A percentile compares a stretch with the other conserved stretches of the same genome.
Conservation (phyloP, 1,140 invertebrate species). For the Drosophila persimilis region DNA sequence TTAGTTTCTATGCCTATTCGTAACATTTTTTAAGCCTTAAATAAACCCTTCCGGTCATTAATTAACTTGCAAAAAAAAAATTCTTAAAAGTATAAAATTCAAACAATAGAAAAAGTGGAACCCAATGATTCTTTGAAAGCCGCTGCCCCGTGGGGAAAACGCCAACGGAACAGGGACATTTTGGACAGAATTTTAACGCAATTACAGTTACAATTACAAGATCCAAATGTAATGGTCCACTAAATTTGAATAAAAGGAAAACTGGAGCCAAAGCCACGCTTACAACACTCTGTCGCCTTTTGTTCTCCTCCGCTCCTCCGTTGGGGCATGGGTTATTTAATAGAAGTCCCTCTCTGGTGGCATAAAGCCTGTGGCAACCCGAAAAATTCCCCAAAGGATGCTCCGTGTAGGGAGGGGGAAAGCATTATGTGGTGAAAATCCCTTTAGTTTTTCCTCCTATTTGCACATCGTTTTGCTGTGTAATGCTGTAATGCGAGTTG, state of each 20-base stretch:
- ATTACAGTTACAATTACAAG: conserved; percentile 22
- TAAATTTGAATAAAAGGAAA: conserved; percentile 29
- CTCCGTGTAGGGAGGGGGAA: conserved; percentile 25
- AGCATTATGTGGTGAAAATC: conserved; percentile 59
- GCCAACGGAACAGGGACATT: conserved; percentile 11
- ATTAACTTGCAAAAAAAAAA: conserved; percentile 37
- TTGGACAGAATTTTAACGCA: conserved; percentile 6
- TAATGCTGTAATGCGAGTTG: conserved; percentile 75
- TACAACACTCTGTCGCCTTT: conserved; percentile 3
- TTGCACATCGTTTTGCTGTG: conserved; percentile 71
- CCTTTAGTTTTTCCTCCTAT: conserved; percentile 71
- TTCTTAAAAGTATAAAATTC: conserved; percentile 4
- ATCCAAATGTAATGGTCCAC: conserved; percentile 25
- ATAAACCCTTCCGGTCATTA: conserved; percentile 20
- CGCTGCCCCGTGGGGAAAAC: conserved; percentile 1
- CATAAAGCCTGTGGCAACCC: conserved; percentile 27
- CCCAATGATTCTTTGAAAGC: neutral
- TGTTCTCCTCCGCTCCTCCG: neutral
- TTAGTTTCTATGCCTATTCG: neutral
- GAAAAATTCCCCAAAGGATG: conserved; percentile 37
- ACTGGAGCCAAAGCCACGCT: conserved; percentile 23
- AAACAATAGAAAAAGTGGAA: conserved; percentile 26
- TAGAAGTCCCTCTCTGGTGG: conserved; percentile 10
- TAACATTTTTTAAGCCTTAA: neutral
- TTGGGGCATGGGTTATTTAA: conserved; percentile 47